These are phyloP conservation scores for Syngnathus scovelli DNA, from an alignment of 2,113 vertebrate species.

Conservation along the genomic window DNA sequence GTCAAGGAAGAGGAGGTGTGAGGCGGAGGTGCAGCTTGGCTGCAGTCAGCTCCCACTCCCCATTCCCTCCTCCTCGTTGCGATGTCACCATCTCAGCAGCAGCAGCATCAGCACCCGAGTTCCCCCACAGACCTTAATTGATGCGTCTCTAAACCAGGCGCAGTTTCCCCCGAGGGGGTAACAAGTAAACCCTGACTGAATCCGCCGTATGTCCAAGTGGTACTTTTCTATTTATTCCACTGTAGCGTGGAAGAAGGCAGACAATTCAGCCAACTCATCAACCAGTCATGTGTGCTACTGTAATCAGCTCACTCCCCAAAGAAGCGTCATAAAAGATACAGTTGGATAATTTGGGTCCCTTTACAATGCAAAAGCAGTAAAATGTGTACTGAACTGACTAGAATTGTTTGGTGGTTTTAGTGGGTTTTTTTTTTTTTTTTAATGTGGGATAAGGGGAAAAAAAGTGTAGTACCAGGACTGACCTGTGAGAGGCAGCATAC, in stretches of 20 bases:
- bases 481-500: background rate
- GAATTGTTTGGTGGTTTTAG: background rate
- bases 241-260: background rate
- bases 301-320: background rate
- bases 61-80: slow-evolving; percentile 21
- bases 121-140: background rate
- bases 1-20: slow-evolving; percentile 24
- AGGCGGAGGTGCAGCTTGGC: slow-evolving; percentile 20
- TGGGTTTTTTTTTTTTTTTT: too few species aligned
- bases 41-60: slow-evolving; percentile 49
- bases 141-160: background rate
- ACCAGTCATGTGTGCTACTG: background rate
- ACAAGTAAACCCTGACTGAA: background rate
- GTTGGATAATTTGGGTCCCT: background rate
- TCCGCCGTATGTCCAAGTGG: background rate
- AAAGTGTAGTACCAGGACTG: background rate
- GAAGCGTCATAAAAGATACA: background rate
- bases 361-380: background rate
- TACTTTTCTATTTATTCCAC: background rate
- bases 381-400: background rate
- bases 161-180: background rate
- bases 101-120: slow-evolving; percentile 15
- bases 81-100: slow-evolving; percentile 58
- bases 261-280: background rate
- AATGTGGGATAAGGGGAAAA: background rate